These are phyloP conservation scores for Pseudoatta argentina DNA, from an alignment of 1,140 invertebrate genomes.

Conservation along the genomic window DNA sequence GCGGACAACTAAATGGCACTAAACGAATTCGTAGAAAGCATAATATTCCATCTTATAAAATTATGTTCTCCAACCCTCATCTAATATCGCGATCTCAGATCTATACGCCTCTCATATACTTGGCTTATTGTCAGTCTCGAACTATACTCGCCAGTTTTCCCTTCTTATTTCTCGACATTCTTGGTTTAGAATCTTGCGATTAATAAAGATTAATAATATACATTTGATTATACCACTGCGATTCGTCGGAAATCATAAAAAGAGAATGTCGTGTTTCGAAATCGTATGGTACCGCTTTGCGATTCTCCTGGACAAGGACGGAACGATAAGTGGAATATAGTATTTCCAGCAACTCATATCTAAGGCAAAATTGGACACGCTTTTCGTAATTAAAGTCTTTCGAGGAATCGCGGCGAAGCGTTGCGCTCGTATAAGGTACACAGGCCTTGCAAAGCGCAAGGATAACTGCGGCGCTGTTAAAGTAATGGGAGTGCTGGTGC, in stretches of 20 bases:
- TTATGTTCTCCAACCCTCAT: constrained; percentile 68
- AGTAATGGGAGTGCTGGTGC: constrained; percentile 65
- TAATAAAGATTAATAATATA: neutral
- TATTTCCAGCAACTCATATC: constrained; percentile 13
- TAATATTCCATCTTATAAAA: constrained; percentile 80
- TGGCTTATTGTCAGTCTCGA: neutral
- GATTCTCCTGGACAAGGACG: neutral
- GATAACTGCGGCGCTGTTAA: constrained; percentile 68
- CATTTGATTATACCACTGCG: neutral
- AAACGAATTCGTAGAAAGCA: constrained; percentile 83
- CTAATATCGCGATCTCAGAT: constrained; percentile 42
- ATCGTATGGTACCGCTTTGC: neutral
- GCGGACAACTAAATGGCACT: constrained; percentile 77
- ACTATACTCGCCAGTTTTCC: neutral
- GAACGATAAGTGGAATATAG: neutral
- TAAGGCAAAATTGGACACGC: constrained; percentile 39
- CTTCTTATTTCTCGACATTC: neutral
- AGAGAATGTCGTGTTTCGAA: neutral
- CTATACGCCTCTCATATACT: neutral
- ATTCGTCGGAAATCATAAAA: constrained; percentile 15
- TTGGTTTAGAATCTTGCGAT: neutral
- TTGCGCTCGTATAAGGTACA: constrained; percentile 12
- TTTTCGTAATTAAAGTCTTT: constrained; percentile 66
- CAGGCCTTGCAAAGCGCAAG: constrained; percentile 37
- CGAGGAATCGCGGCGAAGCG: constrained; percentile 58